Base-by-base conservation (phyloP, 1,140 invertebrate species). In the Drosophila neocordata region DNA sequence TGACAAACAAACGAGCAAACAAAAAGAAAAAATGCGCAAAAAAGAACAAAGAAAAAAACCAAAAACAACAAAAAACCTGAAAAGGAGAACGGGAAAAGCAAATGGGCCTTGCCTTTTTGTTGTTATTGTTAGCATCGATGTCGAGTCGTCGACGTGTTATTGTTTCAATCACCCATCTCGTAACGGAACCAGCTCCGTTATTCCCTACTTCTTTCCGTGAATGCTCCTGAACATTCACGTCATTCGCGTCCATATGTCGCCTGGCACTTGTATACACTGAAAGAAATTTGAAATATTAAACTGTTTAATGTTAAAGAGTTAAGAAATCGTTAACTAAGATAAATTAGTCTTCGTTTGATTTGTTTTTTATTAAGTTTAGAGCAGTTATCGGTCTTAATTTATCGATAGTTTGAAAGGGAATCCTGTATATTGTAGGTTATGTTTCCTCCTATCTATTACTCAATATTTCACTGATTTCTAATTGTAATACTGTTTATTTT, bases 161-260 rank as follows among this genome's bases (percentile, higher is more conserved):
- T 48, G 41, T 48, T 48, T 48, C 41, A 48, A 48, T 48, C 41
- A 48, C 41, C 41, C 41, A 48, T 48, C 41, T 18, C 41, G 41
- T 11, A 48, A 48, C 41, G 71, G 52, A 70, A 55, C 52, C 69
- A 73, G 12, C 60, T 65, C 34, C 41, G 48, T 61, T 38, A 35
- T 31, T 64, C 41, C 38, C 15, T 64, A 44, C 51, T 55, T 34
- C 18, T 24, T 67, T 6, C 1, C 24, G 56, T 73, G 85, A 85
- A 85, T 64, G 81, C 41, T 51, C 15, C 58, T 41, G 37, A 22
- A 51, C 31, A 35, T 18, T 15, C 55, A 27, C 51, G 41, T 48
- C 41, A 59, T 52, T 31, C 56, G 56, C 81, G 73, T 77, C 82
- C 81, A 84, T 87, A 84, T 87, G 81, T 84, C 77, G 81, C 81